These are phyloP conservation scores for Channa maculata DNA, from an alignment of 2,113 vertebrate species.

Conservation along the genomic window DNA sequence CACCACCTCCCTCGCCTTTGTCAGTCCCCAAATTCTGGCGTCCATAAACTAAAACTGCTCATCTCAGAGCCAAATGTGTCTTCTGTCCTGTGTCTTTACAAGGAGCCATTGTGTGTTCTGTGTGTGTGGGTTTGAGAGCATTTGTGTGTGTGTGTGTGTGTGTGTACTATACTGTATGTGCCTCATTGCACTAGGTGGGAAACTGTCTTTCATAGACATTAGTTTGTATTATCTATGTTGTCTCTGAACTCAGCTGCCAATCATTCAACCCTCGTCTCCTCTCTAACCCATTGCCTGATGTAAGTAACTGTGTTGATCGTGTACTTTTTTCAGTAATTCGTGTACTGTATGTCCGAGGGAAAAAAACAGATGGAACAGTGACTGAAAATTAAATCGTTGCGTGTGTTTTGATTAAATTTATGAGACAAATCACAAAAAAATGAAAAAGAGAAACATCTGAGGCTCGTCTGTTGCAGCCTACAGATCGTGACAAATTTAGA, in stretches of 20 bases:
- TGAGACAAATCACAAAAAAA: slow-evolving; percentile 28
- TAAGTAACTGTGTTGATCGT: slow-evolving; percentile 82
- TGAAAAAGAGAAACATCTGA: slow-evolving; percentile 7
- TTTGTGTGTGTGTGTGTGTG: slow-evolving; percentile 26
- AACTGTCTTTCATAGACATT: slow-evolving; percentile 72
- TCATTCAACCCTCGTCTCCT: slow-evolving; percentile 59
- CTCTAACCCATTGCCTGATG: slow-evolving; percentile 74
- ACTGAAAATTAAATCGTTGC: slow-evolving; percentile 61
- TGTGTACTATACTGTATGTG: slow-evolving; percentile 56
- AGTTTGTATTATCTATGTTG: slow-evolving; percentile 75
- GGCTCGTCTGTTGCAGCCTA: slow-evolving; percentile 38
- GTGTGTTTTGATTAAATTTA: slow-evolving; percentile 71
- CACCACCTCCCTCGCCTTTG: slow-evolving; percentile 30
- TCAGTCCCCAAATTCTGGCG: slow-evolving; percentile 30
- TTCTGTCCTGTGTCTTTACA: slow-evolving; percentile 78
- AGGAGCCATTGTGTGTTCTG: slow-evolving; percentile 63
- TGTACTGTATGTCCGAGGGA: slow-evolving; percentile 78
- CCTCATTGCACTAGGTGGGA: slow-evolving; percentile 76
- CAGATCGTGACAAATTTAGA: slow-evolving; percentile 58
- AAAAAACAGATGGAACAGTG: slow-evolving; percentile 56
- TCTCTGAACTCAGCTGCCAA: slow-evolving; percentile 75
- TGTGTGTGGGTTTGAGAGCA: slow-evolving; percentile 9
- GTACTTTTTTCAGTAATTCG: slow-evolving; percentile 80
- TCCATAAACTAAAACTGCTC: slow-evolving; percentile 44
- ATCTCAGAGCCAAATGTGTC: slow-evolving; percentile 67